phyloP scores from a whole-genome alignment of 2,888 invertebrate species.

The Willowsia nigromaculata region DNA sequence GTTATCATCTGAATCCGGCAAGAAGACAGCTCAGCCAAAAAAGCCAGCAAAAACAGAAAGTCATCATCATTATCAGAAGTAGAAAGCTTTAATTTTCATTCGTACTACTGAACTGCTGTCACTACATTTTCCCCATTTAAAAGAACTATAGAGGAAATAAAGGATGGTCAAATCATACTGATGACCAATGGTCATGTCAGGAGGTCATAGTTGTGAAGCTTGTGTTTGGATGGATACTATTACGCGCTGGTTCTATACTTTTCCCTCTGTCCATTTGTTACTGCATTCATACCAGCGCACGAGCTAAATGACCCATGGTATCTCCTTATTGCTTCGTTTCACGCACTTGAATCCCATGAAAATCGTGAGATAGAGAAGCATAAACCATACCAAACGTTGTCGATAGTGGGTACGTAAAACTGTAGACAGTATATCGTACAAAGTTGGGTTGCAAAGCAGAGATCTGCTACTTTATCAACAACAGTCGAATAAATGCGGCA shows the following conservation, averaged over 20 bases:
- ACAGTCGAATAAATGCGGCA: background rate
- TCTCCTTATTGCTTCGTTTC: conserved; percentile 68
- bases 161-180: background rate
- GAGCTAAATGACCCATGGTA: conserved; percentile 64
- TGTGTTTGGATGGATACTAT: background rate
- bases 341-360: conserved; percentile 60
- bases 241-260: background rate
- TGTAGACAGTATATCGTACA: background rate
- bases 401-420: background rate
- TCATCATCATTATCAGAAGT: background rate
- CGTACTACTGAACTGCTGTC: conserved; percentile 3
- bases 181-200: conserved; percentile 64
- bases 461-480: background rate
- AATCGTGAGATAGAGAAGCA: background rate
- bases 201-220: conserved; percentile 13
- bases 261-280: background rate
- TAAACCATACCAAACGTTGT: background rate
- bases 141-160: background rate
- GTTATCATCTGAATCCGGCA: background rate
- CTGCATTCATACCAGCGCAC: conserved; percentile 58
- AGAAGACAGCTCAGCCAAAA: background rate
- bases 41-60: background rate
- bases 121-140: background rate
- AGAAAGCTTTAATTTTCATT: conserved; percentile 11
- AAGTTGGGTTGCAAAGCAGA: background rate